Base-by-base conservation (phyloP, 1,140 invertebrate species). In the Cydia fagiglandana region DNA sequence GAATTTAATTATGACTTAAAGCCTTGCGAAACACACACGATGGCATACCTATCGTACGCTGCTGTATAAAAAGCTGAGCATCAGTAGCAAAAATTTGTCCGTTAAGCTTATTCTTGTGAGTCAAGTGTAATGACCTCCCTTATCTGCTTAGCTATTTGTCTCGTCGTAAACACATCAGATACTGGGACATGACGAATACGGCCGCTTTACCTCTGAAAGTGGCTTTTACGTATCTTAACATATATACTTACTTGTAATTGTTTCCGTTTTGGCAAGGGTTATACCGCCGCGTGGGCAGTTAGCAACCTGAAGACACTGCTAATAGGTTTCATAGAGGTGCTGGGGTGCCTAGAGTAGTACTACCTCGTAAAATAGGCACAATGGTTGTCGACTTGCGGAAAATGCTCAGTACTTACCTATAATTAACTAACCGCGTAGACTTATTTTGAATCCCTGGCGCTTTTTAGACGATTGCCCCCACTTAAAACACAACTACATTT, bases 111-210 rank as follows among this genome's bases (percentile, higher is more conserved):
- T 20, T 56, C 6, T 15, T 56, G 53, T 50, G 50, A 17, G 20
- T n/a, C 4, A 61, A 10, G 56, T 61, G 56, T 61, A 61, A 61
- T 24, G 56, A 61, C 56, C 56, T 61, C 20, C 15, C 20, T 61
- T 61, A 61, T 61, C 56, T 61, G 17, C 3, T 61, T 61, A 4
- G 56, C 56, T 20, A 61, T 61, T 61, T 61, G 56, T 61, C 56
- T 61, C 56, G 53, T 61, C 53, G 56, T 7, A 61, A 61, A 61
- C 56, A 9, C 56, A 61, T 61, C 20, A 24, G 56, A 61, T 61
- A 61, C 56, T 61, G 53, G 2, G 56, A 61, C 20, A 61, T 61
- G 56, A 61, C 20, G 56, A 24, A 61, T 61, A 61, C 56, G 20
- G 56, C n/a, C 9, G n/a, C 56, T 61, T 61, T 61, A 24, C 20